Base-by-base conservation (phyloP, 2,113 vertebrate genomes). In the Pyxicephalus adspersus region DNA sequence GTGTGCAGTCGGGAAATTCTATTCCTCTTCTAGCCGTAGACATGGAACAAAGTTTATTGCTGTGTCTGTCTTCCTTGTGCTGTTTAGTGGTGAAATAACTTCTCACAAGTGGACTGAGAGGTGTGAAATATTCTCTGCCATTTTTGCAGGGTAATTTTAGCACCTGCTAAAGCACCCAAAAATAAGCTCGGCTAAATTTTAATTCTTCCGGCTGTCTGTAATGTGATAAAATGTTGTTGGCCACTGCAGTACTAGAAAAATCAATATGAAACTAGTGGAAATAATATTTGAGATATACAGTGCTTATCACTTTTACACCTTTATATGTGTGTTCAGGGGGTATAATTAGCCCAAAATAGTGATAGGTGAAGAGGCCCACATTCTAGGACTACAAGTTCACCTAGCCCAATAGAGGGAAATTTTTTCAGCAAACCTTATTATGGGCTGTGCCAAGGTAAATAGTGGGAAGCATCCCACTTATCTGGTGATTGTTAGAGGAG, bases 121-220 rank as follows among this genome's bases (percentile, higher is more conserved):
- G 26, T 34, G 52, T 29, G 31, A 73, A 73, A 34, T 22, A 58
- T 28, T 31, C 29, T 74, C 38, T 20, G 34, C 17, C 71, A 26
- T 16, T 38, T 73, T 38, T 60, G n/a, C n/a, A 34, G 71, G 55
- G 54, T 23, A 58, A 60, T 74, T 74, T 34, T 74, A 60, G 18
- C 71, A 74, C 55, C 57, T 60, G 38, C 71, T 38, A 60, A 74
- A 74, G 57, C 57, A 73, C 31, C 28, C 3, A 25, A 74, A 74
- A 74, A 38, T 58, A 38, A n/a, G n/a, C 58, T 38, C 31, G 28
- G 18, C 54, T 34, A 73, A 38, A 74, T 58, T 74, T 28, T 55
- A 34, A 29, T 22, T 74, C 71, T 31, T 57, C 2, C 18, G 34
- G 18, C 29, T 15, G 29, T n/a, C 54, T n/a, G 71, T 74, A 60